Evolutionary conservation across 92 coral and sea anemone species (phyloP).

Genomic region (Porites evermanni): DNA sequence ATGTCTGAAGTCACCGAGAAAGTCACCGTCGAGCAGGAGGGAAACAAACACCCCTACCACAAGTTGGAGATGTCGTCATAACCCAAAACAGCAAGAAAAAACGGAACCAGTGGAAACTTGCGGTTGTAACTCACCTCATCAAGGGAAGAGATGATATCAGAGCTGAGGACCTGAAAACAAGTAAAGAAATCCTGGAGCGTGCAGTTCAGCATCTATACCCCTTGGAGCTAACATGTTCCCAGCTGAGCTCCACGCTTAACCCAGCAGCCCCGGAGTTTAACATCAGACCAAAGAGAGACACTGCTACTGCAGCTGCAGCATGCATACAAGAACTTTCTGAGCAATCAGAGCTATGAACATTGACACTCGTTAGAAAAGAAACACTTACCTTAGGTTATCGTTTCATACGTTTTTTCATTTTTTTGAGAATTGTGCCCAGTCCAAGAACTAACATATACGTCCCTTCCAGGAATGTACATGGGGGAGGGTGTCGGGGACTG

Average conservation of each 20-base stretch:
- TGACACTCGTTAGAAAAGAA: background rate
- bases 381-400: background rate
- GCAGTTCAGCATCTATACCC: constrained; percentile 42
- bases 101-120: constrained; percentile 55
- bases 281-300: constrained; percentile 41
- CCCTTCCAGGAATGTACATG: constrained; percentile 14
- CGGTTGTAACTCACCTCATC: constrained; percentile 22
- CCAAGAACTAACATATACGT: constrained; percentile 13
- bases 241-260: constrained; percentile 20
- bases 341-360: constrained; percentile 1
- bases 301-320: constrained; percentile 38
- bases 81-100: constrained; percentile 27
- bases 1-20: background rate
- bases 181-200: constrained; percentile 41
- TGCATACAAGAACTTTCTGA: constrained; percentile 17
- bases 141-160: constrained; percentile 39
- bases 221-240: constrained; percentile 33
- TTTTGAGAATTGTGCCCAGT: background rate
- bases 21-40: background rate
- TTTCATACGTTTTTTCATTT: background rate
- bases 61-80: constrained; percentile 60
- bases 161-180: constrained; percentile 30
- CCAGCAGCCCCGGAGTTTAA: constrained; percentile 38
- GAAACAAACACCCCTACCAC: constrained; percentile 43
- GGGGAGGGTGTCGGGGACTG: too few relatives aligned